Conservation (phyloP, 1,140 invertebrate genomes). For the Drosophila sp. region DNA sequence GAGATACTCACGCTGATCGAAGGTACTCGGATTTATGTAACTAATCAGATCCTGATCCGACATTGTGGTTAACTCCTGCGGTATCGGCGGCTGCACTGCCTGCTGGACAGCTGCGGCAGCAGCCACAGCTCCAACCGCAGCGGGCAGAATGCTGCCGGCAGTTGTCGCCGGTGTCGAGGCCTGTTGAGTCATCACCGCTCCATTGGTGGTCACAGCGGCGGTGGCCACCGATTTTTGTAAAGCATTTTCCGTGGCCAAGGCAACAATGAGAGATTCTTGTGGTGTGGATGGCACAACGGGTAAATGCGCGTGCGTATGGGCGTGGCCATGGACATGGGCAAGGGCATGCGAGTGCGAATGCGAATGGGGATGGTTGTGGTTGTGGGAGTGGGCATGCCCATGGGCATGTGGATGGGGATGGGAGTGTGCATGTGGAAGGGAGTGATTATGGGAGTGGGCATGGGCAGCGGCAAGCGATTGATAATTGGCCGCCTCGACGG, state of each 20-base stretch:
- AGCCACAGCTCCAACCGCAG: conserved; percentile 61
- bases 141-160: conserved; percentile 61
- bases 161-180: conserved; percentile 57
- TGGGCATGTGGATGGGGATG: conserved; percentile 22
- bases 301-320: conserved; percentile 38
- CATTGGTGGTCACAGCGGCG: conserved; percentile 79
- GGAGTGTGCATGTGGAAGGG: conserved; percentile 21
- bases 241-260: conserved; percentile 76
- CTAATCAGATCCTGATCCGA: conserved; percentile 92
- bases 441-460: conserved; percentile 18
- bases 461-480: conserved; percentile 49
- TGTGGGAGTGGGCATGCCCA: too few species aligned
- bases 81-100: conserved; percentile 84
- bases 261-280: conserved; percentile 82
- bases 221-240: conserved; percentile 77
- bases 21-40: conserved; percentile 93
- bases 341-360: conserved; percentile 31
- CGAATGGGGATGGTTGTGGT: conserved; percentile 12
- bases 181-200: conserved; percentile 77
- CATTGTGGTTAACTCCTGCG: conserved; percentile 90
- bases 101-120: conserved; percentile 61
- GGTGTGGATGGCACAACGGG: conserved; percentile 71
- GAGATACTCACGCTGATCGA: conserved; percentile 88
- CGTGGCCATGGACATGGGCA: background rate
- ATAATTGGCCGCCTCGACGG: conserved; percentile 57